These are phyloP conservation scores for Spatulosminthurus flaviceps DNA, from an alignment of 2,888 invertebrate species.

Conservation along the genomic window DNA sequence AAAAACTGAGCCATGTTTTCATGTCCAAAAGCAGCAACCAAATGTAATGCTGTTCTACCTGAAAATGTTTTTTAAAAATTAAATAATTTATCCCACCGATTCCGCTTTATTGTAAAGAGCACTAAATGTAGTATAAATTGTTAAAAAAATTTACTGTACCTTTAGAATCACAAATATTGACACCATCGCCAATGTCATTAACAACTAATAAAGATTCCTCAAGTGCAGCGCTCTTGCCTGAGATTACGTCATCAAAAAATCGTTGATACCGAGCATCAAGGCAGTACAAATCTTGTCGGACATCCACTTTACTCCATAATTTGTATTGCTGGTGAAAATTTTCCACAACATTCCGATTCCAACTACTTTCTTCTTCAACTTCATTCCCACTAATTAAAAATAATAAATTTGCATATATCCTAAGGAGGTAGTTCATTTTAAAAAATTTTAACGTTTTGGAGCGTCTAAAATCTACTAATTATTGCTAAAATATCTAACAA, in stretches of 20 bases:
- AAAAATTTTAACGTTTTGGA: no score
- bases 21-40: conserved; percentile 50
- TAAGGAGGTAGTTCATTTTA: not conserved
- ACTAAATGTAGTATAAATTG: no score
- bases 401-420: not conserved
- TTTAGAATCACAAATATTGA: conserved; percentile 16
- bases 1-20: conserved; percentile 47
- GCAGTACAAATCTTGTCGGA: not conserved
- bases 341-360: not conserved
- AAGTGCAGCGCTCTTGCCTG: not conserved
- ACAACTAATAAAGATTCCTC: not conserved
- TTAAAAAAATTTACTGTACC: not conserved
- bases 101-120: no score
- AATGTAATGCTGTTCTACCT: conserved; percentile 49
- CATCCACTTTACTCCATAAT: not conserved
- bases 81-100: no score
- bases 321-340: conserved; percentile 2
- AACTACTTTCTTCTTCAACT: not conserved
- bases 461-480: no score
- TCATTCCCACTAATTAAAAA: not conserved
- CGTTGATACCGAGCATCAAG: not conserved
- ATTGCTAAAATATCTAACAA: not conserved
- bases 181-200: not conserved
- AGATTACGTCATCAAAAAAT: not conserved
- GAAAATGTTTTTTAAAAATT: no score